phyloP scores from a whole-genome alignment of 2,113 vertebrate species.

The Herpailurus yagouaroundi region DNA sequence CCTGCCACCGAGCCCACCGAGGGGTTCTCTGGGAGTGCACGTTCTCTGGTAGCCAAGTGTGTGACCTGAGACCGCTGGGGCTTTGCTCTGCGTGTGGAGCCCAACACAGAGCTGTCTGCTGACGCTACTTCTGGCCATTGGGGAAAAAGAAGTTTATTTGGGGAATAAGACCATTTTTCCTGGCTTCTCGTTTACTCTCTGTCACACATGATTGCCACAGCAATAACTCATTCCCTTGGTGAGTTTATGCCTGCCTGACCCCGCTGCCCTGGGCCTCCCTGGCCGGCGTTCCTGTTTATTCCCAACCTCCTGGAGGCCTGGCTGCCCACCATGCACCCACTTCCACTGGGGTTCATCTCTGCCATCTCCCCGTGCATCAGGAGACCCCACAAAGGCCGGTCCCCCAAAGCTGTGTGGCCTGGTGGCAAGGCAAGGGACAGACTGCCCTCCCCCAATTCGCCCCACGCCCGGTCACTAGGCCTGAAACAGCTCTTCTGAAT shows the following conservation, averaged over 20 bases:
- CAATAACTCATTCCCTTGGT: fast-evolving
- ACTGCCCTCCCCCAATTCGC: background rate
- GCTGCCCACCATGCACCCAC: background rate
- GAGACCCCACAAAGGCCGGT: background rate
- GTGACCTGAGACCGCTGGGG: fast-evolving
- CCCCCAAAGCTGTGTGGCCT: background rate
- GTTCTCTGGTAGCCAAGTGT: background rate
- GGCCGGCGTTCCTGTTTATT: background rate
- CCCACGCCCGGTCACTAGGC: background rate
- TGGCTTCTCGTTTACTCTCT: background rate
- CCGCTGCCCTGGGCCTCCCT: background rate
- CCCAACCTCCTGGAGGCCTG: background rate
- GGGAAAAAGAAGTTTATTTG: background rate
- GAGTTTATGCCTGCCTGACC: background rate
- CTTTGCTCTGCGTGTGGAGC: background rate
- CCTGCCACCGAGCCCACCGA: fast-evolving
- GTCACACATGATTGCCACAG: background rate
- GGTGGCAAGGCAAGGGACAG: background rate
- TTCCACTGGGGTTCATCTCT: background rate
- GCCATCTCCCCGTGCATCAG: no score
- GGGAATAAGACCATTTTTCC: background rate
- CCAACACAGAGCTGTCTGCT: background rate
- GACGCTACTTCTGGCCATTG: background rate
- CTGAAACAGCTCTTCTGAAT: background rate
- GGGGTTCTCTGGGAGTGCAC: background rate